These are phyloP conservation scores for Drosophila melanocephala DNA, from an alignment of 2,888 invertebrate species.

Conservation along the genomic window DNA sequence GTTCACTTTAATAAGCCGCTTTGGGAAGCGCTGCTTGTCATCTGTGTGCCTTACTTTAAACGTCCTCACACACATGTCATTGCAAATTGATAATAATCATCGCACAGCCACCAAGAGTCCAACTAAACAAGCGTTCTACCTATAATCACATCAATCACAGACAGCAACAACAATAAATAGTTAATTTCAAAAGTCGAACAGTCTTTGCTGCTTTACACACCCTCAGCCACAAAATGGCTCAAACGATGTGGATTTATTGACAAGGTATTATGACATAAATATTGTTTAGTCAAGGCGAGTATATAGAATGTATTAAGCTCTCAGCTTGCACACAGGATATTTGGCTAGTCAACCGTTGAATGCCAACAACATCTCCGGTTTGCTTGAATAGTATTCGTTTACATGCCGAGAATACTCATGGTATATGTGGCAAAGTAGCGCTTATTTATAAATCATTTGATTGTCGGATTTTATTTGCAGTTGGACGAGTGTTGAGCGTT, in stretches of 20 bases:
- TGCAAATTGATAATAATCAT: slow-evolving; percentile 59
- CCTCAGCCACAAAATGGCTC: background rate
- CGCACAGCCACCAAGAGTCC: slow-evolving; percentile 8
- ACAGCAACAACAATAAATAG: slow-evolving; percentile 27
- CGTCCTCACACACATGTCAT: slow-evolving; percentile 41
- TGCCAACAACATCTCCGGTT: background rate
- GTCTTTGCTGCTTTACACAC: slow-evolving; percentile 31
- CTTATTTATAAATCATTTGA: slow-evolving; percentile 81
- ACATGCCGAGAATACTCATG: slow-evolving; percentile 31
- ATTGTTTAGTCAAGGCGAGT: no score
- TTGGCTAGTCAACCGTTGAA: background rate
- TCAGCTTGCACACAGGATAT: slow-evolving; percentile 1
- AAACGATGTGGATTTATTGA: background rate
- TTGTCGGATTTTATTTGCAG: slow-evolving; percentile 77
- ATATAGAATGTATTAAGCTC: background rate
- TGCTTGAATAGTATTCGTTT: slow-evolving; percentile 17
- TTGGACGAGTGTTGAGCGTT: slow-evolving; percentile 52
- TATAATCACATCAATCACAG: slow-evolving; percentile 30
- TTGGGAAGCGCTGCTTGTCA: slow-evolving; percentile 15
- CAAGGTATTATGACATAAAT: background rate
- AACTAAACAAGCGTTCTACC: slow-evolving; percentile 17
- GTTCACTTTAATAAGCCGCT: slow-evolving; percentile 5
- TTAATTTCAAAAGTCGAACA: slow-evolving; percentile 54
- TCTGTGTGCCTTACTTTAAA: slow-evolving; percentile 22
- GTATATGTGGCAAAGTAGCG: slow-evolving; percentile 51